Conservation (phyloP, 2,113 vertebrate species). For the Sylvia atricapilla region DNA sequence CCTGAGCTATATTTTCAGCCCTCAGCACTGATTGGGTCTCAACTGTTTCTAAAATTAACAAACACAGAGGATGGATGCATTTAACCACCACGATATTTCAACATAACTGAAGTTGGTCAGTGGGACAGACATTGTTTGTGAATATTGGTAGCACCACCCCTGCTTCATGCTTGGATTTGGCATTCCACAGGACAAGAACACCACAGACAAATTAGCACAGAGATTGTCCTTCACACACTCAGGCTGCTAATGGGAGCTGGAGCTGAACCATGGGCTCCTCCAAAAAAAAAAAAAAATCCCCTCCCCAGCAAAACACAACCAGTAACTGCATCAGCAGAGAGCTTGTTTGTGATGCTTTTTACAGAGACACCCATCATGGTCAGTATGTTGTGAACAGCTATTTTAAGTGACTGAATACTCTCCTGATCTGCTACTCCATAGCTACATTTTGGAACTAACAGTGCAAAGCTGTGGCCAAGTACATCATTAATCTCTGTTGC, state of each 20-base stretch:
- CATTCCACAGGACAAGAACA: not conserved
- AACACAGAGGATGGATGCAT: not conserved
- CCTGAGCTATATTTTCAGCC: not conserved
- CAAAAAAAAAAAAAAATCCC: not conserved
- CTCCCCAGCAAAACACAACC: not conserved
- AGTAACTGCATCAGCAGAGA: not conserved
- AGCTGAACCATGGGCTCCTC: not conserved
- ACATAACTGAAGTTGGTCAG: not conserved
- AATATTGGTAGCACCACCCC: not conserved
- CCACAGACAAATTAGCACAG: not conserved
- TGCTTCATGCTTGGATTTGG: not conserved
- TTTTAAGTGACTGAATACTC: conserved; percentile 1
- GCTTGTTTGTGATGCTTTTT: not conserved
- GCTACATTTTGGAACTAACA: not conserved
- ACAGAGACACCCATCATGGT: not conserved
- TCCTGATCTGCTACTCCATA: not conserved
- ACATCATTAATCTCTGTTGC: not conserved
- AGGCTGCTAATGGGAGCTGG: fast-evolving
- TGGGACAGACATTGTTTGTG: not conserved
- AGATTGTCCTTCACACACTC: not conserved
- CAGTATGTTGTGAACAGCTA: not conserved
- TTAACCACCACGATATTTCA: not conserved
- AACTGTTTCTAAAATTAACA: not conserved
- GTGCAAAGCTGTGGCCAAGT: not conserved
- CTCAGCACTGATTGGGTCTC: not conserved